phyloP scores from a whole-genome alignment of 1,140 invertebrate genomes.

The Penaeus indicus region DNA sequence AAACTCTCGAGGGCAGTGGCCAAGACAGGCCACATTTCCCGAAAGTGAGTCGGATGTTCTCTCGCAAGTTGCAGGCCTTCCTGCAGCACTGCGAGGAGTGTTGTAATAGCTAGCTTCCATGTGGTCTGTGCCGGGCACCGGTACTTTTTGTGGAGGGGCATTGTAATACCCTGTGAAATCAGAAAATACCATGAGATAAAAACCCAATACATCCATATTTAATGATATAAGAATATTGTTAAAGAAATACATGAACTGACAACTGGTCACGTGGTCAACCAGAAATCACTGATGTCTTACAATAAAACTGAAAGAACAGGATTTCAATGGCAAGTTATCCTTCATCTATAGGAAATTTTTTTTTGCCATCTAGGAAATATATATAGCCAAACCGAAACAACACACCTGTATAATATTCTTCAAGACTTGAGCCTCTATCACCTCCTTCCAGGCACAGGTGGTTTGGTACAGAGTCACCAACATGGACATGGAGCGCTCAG shows the following conservation, averaged over 20 bases:
- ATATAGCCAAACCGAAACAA: neutral
- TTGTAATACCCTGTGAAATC: conserved; percentile 61
- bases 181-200: neutral
- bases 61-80: conserved; percentile 89
- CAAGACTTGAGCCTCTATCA: conserved; percentile 83
- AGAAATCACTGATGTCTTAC: too few species aligned
- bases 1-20: conserved; percentile 91
- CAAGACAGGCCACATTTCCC: conserved; percentile 86
- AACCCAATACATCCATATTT: too few species aligned
- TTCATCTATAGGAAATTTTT: neutral
- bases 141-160: conserved; percentile 87
- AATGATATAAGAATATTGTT: neutral
- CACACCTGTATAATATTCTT: conserved; percentile 81
- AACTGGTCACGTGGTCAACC: too few species aligned
- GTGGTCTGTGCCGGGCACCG: conserved; percentile 84
- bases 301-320: too few species aligned
- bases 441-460: conserved; percentile 80
- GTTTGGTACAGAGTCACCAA: conserved; percentile 86
- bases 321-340: too few species aligned
- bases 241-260: neutral
- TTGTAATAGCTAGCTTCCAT: conserved; percentile 88
- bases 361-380: conserved; percentile 28
- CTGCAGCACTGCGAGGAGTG: conserved; percentile 83
- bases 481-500: conserved; percentile 86
- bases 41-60: conserved; percentile 80